Evolutionary conservation across 2,888 invertebrate genomes (phyloP).

Genomic region (Caenorhabditis drosophilae): DNA sequence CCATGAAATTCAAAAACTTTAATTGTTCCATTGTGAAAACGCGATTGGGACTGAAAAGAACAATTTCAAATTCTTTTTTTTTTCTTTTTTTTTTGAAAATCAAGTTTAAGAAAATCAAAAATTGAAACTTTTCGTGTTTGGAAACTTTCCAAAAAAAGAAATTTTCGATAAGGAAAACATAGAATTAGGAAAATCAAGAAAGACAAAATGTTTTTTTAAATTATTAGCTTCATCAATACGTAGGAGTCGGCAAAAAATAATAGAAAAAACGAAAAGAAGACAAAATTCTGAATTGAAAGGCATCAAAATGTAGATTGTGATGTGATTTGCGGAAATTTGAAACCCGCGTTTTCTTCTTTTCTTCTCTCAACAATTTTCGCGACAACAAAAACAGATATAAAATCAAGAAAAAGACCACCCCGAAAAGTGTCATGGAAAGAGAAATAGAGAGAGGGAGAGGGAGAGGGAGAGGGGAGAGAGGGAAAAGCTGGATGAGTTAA

Average conservation of each 20-base stretch:
- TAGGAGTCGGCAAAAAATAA: background rate
- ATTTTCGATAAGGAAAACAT: background rate
- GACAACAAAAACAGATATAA: no score
- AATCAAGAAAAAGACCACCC: no score
- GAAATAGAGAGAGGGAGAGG: no score
- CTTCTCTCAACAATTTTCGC: background rate
- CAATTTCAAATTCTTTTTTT: no score
- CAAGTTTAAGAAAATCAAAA: background rate
- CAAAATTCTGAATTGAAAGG: background rate
- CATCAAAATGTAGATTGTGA: conserved; percentile 6
- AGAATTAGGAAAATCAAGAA: background rate
- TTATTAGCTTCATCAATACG: background rate
- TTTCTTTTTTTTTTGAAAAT: background rate
- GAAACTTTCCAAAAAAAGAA: background rate
- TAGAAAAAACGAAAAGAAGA: background rate
- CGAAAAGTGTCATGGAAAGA: no score
- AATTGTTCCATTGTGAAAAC: no score
- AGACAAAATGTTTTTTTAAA: background rate
- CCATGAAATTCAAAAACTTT: no score
- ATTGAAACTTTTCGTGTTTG: background rate
- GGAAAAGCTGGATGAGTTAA: no score
- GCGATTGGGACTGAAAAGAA: no score
- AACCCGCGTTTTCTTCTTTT: background rate
- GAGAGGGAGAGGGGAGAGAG: no score
- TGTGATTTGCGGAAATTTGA: conserved; percentile 10